Percentiles rank a stretch among this genome's conserved stretches.
These are phyloP conservation scores for Parasteatoda lunata DNA, from an alignment of 2,888 invertebrate species.

Conservation along the genomic window DNA sequence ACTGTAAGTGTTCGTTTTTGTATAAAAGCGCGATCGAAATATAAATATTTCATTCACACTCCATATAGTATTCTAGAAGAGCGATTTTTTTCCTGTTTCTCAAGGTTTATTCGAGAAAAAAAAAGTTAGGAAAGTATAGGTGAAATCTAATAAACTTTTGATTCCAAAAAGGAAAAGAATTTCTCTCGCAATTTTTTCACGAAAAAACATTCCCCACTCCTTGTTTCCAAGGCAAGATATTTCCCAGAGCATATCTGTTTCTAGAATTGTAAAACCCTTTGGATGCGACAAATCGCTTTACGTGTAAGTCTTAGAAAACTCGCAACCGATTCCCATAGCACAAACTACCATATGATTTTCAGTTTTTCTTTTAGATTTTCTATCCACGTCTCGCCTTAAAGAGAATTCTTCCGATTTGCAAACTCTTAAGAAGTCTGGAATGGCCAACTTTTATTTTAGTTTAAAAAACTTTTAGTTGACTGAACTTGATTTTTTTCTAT, in stretches of 20 bases:
- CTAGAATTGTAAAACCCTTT: constrained; percentile 8
- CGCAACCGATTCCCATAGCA: constrained; percentile 18
- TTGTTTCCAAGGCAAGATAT: background rate
- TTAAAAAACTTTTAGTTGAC: no score
- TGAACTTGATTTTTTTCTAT: no score
- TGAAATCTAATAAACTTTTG: constrained; percentile 21
- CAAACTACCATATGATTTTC: background rate
- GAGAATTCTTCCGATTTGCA: no score
- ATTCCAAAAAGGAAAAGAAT: background rate
- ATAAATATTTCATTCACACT: constrained; percentile 25
- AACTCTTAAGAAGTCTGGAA: no score
- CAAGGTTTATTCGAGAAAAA: background rate
- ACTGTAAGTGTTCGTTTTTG: no score
- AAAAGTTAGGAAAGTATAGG: background rate
- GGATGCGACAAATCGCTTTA: constrained; percentile 35
- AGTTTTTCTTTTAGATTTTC: background rate
- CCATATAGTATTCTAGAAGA: background rate
- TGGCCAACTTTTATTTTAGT: no score
- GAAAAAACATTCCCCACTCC: constrained; percentile 4
- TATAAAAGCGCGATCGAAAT: background rate
- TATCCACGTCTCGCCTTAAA: background rate
- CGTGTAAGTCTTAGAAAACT: constrained; percentile 28
- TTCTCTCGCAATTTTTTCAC: constrained; percentile 26
- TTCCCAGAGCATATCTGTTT: constrained; percentile 15
- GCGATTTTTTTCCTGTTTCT: background rate